These are phyloP conservation scores for human (Homo sapiens) DNA, from an alignment of 2,113 vertebrate genomes.

Conservation along the genomic window GRCh38 chr20:9524501-9525000, in stretches of 20 bases:
- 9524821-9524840: background rate
- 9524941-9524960: background rate
- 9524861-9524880: background rate
- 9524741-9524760: too few species aligned
- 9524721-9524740: background rate
- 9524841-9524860: background rate
- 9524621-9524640: background rate
- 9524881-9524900: background rate
- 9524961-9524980: background rate
- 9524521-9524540: background rate
- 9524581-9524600: background rate
- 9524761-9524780: background rate
- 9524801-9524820: background rate
- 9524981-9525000: background rate
- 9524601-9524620: too few species aligned
- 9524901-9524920: background rate
- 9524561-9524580: background rate
- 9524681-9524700: background rate
- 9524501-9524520: background rate
- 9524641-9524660: background rate
- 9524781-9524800: background rate
- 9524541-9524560: background rate
- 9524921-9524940: background rate
- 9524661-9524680: background rate
- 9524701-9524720: background rate